Base-by-base conservation (phyloP, 2,888 invertebrate species). In the Limnephilus auricula region DNA sequence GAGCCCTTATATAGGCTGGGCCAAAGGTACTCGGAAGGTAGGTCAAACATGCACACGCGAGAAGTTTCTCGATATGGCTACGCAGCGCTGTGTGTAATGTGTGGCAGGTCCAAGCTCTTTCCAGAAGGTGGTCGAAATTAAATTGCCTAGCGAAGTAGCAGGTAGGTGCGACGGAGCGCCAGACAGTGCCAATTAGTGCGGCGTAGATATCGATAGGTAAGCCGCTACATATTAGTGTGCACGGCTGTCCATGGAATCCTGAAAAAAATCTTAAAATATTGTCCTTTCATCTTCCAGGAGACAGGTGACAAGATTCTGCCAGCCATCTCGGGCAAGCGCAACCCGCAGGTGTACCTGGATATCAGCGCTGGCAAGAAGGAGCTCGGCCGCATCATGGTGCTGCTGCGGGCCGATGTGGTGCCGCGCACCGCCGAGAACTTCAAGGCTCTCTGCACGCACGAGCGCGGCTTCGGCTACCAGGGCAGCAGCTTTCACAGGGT, bases 371-470 rank as follows among this genome's bases (percentile, higher is more conserved):
- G 99, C 3, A 99, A 98, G 94, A 97, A 97, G 93, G 98, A 98
- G 94, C 95, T 98, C 5, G 99, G 99, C 0, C 96, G 99, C 89
- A 97, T 99, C 93, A 98, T 98, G 9, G 99, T 99, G 96, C 97
- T 99, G 96, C 95, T 99, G 10, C 95, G 99, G 93, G 97, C 98
- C 0, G 99, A 99, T 95, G 96, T 99, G 65, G 99, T 98, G 0
- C 99, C 99, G 0, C 97, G 97, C 94, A 99, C 99, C 15, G 99
- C 98, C 4, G 98, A 98, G 94, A 99, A 99, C 95, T 99, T 99
- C 94, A 96, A 98, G 78, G 98, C 98, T 93, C 96, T 99, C 31
- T 99, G 99, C 94, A 99, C 99, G 0, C 98, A 99, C 94, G 99
- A 99, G 94, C 99, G 99, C 94, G 99, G 99, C 0, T 99, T 97